Percentiles rank a stretch among this genome's conserved stretches.
Evolutionary conservation across 30 jellyfish, hydroid and myxozoan species (phyloP).

Genomic region (Aurelia aurita): DNA sequence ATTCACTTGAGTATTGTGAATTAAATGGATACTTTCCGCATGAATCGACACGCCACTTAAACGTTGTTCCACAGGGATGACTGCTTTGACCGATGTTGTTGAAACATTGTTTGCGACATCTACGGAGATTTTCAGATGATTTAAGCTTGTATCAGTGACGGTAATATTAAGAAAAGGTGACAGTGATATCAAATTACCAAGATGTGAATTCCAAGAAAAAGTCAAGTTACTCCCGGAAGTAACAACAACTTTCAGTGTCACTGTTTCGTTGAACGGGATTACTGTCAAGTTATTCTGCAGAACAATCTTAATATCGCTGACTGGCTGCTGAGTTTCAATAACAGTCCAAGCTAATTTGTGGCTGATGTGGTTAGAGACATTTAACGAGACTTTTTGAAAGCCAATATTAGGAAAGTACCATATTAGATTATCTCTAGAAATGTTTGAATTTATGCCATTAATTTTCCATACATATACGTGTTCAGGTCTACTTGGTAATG

Average conservation of each 20-base stretch:
- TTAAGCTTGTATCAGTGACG: background rate
- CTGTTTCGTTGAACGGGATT: constrained; percentile 58
- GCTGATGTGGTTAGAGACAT: constrained; percentile 32
- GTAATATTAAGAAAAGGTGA: background rate
- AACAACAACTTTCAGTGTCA: constrained; percentile 1
- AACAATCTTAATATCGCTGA: constrained; percentile 14
- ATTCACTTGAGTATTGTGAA: background rate
- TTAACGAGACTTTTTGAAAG: constrained; percentile 17
- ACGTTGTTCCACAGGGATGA: constrained; percentile 60
- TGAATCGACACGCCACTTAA: constrained; percentile 19
- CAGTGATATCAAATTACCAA: background rate
- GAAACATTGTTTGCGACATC: constrained; percentile 43
- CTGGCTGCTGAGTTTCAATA: constrained; percentile 34
- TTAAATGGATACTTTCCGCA: background rate
- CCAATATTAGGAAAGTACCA: constrained; percentile 16
- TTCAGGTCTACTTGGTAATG: constrained; percentile 28
- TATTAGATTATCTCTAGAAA: background rate
- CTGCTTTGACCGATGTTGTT: background rate
- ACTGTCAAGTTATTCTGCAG: background rate
- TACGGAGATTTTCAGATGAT: constrained; percentile 9
- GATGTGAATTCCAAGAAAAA: constrained; percentile 22
- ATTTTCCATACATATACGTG: constrained; percentile 44
- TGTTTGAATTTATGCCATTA: background rate
- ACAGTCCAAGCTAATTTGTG: background rate
- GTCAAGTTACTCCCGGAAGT: constrained; percentile 63